Percentiles rank a stretch among this genome's conserved stretches.
These are phyloP conservation scores for Clunio marinus DNA, from an alignment of 2,888 invertebrate species.

Conservation along the genomic window DNA sequence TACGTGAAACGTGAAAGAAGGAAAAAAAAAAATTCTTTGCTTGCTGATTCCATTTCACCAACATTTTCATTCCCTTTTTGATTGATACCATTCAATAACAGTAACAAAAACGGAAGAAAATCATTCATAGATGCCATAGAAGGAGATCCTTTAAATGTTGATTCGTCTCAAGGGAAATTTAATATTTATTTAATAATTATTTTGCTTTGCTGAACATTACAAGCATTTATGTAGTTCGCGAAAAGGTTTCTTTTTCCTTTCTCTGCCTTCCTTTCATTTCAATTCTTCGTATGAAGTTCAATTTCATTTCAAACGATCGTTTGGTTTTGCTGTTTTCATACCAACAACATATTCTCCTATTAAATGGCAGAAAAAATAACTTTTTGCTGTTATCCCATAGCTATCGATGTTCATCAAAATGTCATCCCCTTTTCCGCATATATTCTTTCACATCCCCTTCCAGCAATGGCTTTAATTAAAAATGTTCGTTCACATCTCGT, in stretches of 20 bases:
- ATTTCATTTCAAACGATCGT: no score
- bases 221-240: not conserved
- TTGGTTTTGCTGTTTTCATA: not conserved
- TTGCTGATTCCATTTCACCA: no score
- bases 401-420: constrained; percentile 35
- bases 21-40: no score
- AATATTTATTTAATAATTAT: constrained; percentile 36
- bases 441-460: not conserved
- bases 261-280: not conserved
- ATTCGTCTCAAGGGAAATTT: constrained; percentile 27
- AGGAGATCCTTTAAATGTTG: no score
- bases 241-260: not conserved
- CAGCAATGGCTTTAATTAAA: constrained; percentile 36
- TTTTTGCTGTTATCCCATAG: not conserved
- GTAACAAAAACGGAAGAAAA: no score
- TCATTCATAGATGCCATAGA: no score
- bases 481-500: constrained; percentile 10
- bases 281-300: no score
- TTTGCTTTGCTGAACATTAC: constrained; percentile 28
- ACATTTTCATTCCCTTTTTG: no score
- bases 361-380: not conserved
- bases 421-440: constrained; percentile 6
- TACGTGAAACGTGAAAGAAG: no score
- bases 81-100: no score
- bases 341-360: not conserved